Conservation (phyloP, 2,888 invertebrate species). For the Conomelus anceps region DNA sequence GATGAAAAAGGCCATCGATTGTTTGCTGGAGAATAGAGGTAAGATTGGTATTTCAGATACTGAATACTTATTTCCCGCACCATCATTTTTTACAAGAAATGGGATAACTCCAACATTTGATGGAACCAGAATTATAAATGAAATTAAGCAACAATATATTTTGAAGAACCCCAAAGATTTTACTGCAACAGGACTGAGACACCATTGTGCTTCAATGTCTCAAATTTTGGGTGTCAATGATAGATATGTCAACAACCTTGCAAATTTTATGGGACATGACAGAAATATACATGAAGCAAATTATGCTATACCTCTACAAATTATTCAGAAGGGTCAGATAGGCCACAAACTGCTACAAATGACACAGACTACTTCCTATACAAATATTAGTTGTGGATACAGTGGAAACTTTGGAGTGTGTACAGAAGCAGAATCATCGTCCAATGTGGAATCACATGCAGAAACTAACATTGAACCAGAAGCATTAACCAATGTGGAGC, state of each 20-base stretch:
- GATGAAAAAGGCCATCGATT: constrained; percentile 1
- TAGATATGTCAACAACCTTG: neutral
- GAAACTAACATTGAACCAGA: no score
- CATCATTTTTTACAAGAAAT: neutral
- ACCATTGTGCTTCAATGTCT: neutral
- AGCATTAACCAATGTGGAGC: no score
- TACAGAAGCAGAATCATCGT: no score
- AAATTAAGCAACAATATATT: neutral
- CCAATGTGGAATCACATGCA: no score
- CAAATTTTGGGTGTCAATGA: constrained; percentile 1
- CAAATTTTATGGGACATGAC: neutral
- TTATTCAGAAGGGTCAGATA: no score
- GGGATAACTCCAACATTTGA: neutral
- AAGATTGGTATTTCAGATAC: neutral
- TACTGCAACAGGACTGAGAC: constrained; percentile 1
- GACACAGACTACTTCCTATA: no score
- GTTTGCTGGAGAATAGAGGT: neutral
- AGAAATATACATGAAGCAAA: no score
- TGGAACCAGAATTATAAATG: neutral
- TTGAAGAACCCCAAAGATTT: constrained; percentile 1
- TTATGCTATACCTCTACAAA: no score
- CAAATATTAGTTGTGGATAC: no score
- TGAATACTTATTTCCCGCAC: neutral
- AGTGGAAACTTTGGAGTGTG: no score
- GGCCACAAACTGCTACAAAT: no score